Conservation (phyloP, 64 coral and sea anemone genomes). For the Trachythela sp. region DNA sequence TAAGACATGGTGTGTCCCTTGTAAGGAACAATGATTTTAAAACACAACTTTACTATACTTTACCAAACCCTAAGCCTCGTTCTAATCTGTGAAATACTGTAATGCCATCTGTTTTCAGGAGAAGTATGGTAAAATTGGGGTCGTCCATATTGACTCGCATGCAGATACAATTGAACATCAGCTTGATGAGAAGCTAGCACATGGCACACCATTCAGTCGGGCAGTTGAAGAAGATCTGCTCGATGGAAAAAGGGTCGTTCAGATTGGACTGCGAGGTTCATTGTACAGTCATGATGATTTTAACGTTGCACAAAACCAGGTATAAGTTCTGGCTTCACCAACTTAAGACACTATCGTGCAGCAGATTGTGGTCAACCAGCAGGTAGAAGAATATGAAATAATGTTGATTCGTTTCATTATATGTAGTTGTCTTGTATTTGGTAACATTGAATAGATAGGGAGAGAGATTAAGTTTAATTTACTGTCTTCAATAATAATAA, state of each 20-base stretch:
- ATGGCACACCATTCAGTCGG: conserved; percentile 65
- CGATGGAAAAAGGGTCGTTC: conserved; percentile 56
- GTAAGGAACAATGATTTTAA: too few relatives aligned
- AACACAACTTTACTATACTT: too few relatives aligned
- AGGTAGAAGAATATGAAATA: too few relatives aligned
- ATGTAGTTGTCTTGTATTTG: too few relatives aligned
- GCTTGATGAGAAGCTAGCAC: conserved; percentile 51
- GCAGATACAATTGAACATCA: conserved; percentile 46
- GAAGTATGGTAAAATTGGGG: conserved; percentile 59
- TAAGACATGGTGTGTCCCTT: too few relatives aligned
- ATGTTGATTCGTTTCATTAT: too few relatives aligned
- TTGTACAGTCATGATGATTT: conserved; percentile 35
- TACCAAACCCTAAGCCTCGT: too few relatives aligned
- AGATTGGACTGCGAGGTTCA: conserved; percentile 59
- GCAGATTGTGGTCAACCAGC: too few relatives aligned
- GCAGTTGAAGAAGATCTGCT: conserved; percentile 64
- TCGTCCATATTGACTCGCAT: conserved; percentile 67
- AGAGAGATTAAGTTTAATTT: too few relatives aligned
- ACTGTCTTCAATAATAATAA: too few relatives aligned
- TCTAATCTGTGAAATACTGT: too few relatives aligned
- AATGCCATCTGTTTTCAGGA: conserved; percentile 30
- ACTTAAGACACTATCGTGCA: neutral
- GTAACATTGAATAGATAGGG: too few relatives aligned
- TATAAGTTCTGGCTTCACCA: neutral
- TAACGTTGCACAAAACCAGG: conserved; percentile 51